A percentile compares a stretch with the other conserved stretches of the same genome.
phyloP scores from a whole-genome alignment of 2,797 vertebrate genomes.

The Rhinichthys osculus region DNA sequence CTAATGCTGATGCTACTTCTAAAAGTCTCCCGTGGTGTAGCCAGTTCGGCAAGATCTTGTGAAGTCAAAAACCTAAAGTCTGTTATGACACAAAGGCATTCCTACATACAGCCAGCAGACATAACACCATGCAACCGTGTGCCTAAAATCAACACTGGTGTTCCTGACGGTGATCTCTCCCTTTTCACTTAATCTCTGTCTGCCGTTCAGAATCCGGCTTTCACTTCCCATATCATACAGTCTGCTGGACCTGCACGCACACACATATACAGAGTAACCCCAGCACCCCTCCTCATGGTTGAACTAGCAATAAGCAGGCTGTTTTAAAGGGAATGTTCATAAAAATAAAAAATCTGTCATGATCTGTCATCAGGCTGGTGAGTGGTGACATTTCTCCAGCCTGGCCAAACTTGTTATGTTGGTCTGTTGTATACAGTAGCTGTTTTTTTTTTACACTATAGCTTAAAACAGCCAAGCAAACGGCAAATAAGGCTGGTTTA shows the following conservation, averaged over 20 bases:
- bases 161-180: conserved; percentile 19
- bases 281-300: neutral
- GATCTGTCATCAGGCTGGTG: neutral
- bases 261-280: conserved; percentile 18
- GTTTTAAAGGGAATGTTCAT: neutral
- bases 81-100: conserved; percentile 50
- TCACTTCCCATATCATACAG: conserved; percentile 48
- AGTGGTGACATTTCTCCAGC: neutral
- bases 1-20: neutral
- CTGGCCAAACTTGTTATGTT: neutral
- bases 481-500: neutral
- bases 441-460: neutral
- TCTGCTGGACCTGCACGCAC: conserved; percentile 41
- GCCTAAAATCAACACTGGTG: conserved; percentile 36
- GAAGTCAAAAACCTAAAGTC: conserved; percentile 15
- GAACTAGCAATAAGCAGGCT: neutral
- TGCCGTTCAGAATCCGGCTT: conserved; percentile 39
- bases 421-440: no score
- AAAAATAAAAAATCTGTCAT: neutral
- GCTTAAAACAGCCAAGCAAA: neutral
- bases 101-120: conserved; percentile 38
- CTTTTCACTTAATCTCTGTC: conserved; percentile 51
- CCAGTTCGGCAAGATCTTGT: conserved; percentile 1
- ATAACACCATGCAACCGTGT: conserved; percentile 34
- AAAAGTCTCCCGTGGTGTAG: neutral